A percentile compares a stretch with the other conserved stretches of the same genome.
phyloP scores from a whole-genome alignment of 2,797 vertebrate species.

The Semotilus atromaculatus region DNA sequence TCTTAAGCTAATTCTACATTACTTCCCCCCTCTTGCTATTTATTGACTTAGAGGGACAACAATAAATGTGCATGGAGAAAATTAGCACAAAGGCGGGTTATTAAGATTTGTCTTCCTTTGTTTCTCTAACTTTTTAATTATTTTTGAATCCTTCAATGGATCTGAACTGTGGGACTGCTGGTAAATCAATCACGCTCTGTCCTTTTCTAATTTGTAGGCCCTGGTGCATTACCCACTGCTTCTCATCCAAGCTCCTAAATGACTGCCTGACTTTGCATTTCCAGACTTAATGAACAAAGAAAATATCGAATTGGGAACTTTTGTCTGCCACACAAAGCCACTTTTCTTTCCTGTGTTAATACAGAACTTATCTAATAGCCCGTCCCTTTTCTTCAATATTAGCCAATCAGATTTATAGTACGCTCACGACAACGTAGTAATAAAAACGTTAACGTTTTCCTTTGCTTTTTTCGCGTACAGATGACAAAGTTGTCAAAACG shows the following conservation, averaged over 20 bases:
- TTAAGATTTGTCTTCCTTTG: slow-evolving; percentile 44
- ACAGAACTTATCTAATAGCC: not conserved
- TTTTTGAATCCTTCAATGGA: slow-evolving; percentile 51
- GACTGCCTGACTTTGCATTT: slow-evolving; percentile 28
- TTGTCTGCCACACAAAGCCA: not conserved
- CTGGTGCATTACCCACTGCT: slow-evolving; percentile 31
- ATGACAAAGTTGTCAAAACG: no score
- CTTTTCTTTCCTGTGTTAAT: not conserved
- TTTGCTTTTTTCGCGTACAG: no score
- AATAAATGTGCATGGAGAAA: slow-evolving; percentile 52
- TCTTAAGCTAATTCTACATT: slow-evolving; percentile 16
- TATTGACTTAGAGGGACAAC: slow-evolving; percentile 48
- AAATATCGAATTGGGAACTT: slow-evolving; percentile 32
- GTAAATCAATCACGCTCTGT: slow-evolving; percentile 46
- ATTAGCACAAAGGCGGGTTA: slow-evolving; percentile 45
- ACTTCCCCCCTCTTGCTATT: not conserved
- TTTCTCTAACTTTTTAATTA: slow-evolving; percentile 52
- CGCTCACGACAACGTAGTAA: not conserved
- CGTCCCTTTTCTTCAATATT: not conserved
- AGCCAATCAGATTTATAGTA: not conserved
- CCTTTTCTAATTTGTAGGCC: slow-evolving; percentile 26
- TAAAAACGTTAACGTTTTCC: not conserved
- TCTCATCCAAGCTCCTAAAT: slow-evolving; percentile 21
- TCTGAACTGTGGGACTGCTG: slow-evolving; percentile 25
- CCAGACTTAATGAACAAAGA: slow-evolving; percentile 31